Conservation (phyloP, 1,140 invertebrate genomes). For the Dendrolimus punctatus region DNA sequence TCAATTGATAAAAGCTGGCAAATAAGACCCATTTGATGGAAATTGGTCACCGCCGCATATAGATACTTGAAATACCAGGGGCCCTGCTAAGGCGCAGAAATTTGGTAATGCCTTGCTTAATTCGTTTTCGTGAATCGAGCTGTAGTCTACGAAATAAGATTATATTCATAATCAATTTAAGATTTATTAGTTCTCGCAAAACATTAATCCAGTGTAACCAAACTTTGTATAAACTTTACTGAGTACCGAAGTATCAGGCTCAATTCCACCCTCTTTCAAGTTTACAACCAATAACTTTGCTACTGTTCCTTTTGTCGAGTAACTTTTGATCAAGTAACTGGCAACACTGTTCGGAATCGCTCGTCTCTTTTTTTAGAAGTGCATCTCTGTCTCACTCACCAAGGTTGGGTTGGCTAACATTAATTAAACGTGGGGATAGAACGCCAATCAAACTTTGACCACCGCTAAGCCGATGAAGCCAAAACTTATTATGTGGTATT, state of each 20-base stretch:
- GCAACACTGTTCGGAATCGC: conserved; percentile 43
- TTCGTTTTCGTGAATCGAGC: no score
- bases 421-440: conserved; percentile 64
- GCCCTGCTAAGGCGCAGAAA: no score
- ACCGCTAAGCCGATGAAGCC: conserved; percentile 59
- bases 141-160: not conserved
- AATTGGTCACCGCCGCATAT: no score
- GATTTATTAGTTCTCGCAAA: conserved; percentile 9
- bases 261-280: conserved; percentile 18
- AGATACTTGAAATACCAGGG: no score
- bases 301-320: conserved; percentile 34
- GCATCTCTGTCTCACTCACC: conserved; percentile 32
- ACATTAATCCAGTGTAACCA: conserved; percentile 16
- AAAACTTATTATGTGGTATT: conserved; percentile 66
- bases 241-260: conserved; percentile 14
- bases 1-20: no score
- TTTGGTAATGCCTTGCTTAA: no score
- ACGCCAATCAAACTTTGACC: conserved; percentile 69
- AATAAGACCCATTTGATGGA: no score
- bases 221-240: conserved; percentile 16
- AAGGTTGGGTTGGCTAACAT: conserved; percentile 45
- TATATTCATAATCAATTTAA: not conserved
- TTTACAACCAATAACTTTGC: conserved; percentile 29
- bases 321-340: conserved; percentile 48
- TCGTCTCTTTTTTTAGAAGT: conserved; percentile 28